Base-by-base conservation (phyloP, 2,888 invertebrate genomes). In the Campoplex nolae region DNA sequence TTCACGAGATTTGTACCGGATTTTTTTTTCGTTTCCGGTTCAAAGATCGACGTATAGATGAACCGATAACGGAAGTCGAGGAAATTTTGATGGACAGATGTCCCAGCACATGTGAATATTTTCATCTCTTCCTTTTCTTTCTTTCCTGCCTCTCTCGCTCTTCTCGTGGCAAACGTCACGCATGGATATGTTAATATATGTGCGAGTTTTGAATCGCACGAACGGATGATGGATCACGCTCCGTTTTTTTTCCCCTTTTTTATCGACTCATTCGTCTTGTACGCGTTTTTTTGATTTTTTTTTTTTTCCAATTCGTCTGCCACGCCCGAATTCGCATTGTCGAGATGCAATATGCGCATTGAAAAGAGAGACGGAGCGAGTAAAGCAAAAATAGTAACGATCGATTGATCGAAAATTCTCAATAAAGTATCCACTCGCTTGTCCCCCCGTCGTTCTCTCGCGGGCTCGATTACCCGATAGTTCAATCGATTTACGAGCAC, bases 161-260 rank as follows among this genome's bases (percentile, higher is more conserved):
- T 45, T 18, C 76, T 71, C 38, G 83, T 84, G 67, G 84, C 35
- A 28, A 6, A 65, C 89, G 90, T 91, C 89, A 91, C 90, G 90
- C 91, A 90, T 90, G 90, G 90, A 91, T 92, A 91, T 92, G 90
- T 90, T 91, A 91, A 91, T 90, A 85, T 77, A 48, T 79, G 42
- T 38, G n/a, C 45, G 67, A 18, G 48, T 51, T 32, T 23, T 23
- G 32, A 83, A 48, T 42, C 48, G 48, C 58, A 42, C 58, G 16
- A 18, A 73, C 45, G 75, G 83, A 90, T 91, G 90, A 91, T 90
- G 89, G 90, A 91, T 91, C 77, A 83, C 71, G 82, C 73, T 65
- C 51, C 48, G 35, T 75, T 73, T 73, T 77, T 77, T 62, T 54
- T 42, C 28, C n/a, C 56, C 13, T 70, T 78, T 84, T 78, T 84